Evolutionary conservation across 1,140 invertebrate genomes (phyloP).

Genomic region (Conopomorpha cramerella): DNA sequence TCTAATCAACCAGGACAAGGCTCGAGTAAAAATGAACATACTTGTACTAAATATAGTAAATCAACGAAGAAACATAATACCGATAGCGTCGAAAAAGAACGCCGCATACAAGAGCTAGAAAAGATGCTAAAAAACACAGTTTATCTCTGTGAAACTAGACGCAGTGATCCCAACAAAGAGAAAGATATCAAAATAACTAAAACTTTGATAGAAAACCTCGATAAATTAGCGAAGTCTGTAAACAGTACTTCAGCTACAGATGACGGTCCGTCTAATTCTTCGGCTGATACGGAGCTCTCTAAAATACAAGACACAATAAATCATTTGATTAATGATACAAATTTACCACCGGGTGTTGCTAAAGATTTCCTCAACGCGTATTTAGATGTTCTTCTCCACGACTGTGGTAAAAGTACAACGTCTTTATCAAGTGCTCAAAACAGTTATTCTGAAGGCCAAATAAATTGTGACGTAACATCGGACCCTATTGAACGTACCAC

Average conservation of each 20-base stretch:
- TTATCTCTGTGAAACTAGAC: slow-evolving; percentile 28
- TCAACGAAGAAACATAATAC: no score
- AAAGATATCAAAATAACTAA: slow-evolving; percentile 34
- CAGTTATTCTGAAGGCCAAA: slow-evolving; percentile 6
- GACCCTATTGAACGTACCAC: slow-evolving; percentile 25
- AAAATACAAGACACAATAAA: slow-evolving; percentile 34
- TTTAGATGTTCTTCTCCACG: slow-evolving; percentile 21
- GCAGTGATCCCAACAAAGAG: slow-evolving; percentile 12
- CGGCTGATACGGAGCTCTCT: slow-evolving; percentile 23
- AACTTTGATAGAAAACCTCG: slow-evolving; percentile 23
- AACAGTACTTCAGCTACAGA: no score
- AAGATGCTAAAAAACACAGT: slow-evolving; percentile 37
- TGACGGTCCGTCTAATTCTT: slow-evolving; percentile 26
- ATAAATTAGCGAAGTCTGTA: slow-evolving; percentile 11
- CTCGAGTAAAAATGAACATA: no score
- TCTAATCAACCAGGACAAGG: no score
- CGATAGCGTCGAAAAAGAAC: slow-evolving; percentile 27
- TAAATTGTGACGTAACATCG: slow-evolving; percentile 22
- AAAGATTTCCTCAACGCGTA: slow-evolving; percentile 36
- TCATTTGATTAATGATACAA: slow-evolving; percentile 26
- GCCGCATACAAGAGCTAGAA: slow-evolving; percentile 34
- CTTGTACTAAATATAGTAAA: no score
- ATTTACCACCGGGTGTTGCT: slow-evolving; percentile 22
- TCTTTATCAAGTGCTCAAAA: slow-evolving; percentile 14
- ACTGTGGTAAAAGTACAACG: slow-evolving; percentile 13